Evolutionary conservation across 2,888 invertebrate species (phyloP), one percentile per base, ranked within the genome.

Genomic region (Thalpophila matura): DNA sequence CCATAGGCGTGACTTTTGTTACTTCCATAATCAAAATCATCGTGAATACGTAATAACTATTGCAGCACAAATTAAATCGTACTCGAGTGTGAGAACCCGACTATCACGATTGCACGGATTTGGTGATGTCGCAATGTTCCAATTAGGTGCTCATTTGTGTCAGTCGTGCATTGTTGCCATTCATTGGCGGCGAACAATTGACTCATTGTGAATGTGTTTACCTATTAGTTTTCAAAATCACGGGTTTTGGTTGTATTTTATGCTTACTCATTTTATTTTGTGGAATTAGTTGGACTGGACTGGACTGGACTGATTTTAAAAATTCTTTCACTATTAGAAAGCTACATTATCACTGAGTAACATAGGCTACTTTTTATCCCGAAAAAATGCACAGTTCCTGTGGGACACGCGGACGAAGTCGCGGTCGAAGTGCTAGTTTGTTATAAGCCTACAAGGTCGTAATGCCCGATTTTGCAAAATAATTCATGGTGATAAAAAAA

Each of bases 131-230:
- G 92, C 89, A 93, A 93, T 82, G 91, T 92, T 93, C 91, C 94
- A 92, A 94, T 94, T 94, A 94, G 94, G 85, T 89, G 90, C 90
- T 93, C 91, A 94, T 94, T 93, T 93, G 89, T 93, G 92, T 94
- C 91, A 91, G 82, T 75, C 89, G 89, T 90, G 89, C 87, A 91
- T 92, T 93, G 92, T 91, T 80, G 82, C 89, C 87, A 90, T 91
- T 91, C 89, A 91, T 89, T 89, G 86, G 86, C 84, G 85, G 85
- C 82, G 88, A 90, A 91, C 91, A 91, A 91, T 91, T 80, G 84
- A 74, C 76, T 87, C 86, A 89, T 90, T 90, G 89, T 88, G 85
- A 86, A 78, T 80, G 42, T 75, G 72, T 86, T 86, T 88, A 82
- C 85, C 86, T 84, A 89, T 78, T 79, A 86, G 84, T 84, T 86